Percentiles rank a stretch among this genome's conserved stretches.
These are phyloP conservation scores for Gasteruption jaculator DNA, from an alignment of 2,888 invertebrate species.

Conservation along the genomic window DNA sequence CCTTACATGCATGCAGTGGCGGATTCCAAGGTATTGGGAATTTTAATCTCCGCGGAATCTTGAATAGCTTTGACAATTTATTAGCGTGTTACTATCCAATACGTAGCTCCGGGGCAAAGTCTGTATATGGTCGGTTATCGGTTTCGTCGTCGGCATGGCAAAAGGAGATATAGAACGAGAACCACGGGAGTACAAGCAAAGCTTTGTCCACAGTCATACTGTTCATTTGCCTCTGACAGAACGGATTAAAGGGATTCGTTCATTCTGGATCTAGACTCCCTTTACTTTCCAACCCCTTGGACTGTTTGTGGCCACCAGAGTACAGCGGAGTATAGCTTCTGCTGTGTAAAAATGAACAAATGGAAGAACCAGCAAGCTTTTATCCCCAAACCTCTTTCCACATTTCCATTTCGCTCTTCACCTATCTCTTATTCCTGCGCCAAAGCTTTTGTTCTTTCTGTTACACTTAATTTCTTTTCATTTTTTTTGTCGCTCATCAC, in stretches of 20 bases:
- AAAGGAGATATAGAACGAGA: slow-evolving; percentile 4
- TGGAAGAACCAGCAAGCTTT: no score
- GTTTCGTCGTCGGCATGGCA: slow-evolving; percentile 1
- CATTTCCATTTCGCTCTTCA: no score
- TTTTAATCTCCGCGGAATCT: no score
- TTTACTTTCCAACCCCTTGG: slow-evolving; percentile 14
- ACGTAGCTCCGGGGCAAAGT: no score
- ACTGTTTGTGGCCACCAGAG: slow-evolving; percentile 29
- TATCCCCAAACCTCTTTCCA: no score
- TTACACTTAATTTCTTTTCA: slow-evolving; percentile 9
- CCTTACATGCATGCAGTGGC: no score
- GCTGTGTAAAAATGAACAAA: no score
- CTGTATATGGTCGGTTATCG: not conserved
- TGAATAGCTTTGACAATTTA: no score
- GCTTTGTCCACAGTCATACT: slow-evolving; percentile 30
- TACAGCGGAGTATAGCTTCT: no score
- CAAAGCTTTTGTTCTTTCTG: slow-evolving; percentile 4
- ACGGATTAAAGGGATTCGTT: slow-evolving; percentile 38
- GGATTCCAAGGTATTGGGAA: no score
- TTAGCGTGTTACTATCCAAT: no score
- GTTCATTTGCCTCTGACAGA: slow-evolving; percentile 40
- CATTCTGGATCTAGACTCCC: slow-evolving; percentile 21
- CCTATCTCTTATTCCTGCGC: slow-evolving; percentile 7
- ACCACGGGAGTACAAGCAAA: slow-evolving; percentile 16
- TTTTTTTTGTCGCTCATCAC: slow-evolving; percentile 1